Base-by-base conservation (phyloP, 2,888 invertebrate species). In the Clanis bilineata region DNA sequence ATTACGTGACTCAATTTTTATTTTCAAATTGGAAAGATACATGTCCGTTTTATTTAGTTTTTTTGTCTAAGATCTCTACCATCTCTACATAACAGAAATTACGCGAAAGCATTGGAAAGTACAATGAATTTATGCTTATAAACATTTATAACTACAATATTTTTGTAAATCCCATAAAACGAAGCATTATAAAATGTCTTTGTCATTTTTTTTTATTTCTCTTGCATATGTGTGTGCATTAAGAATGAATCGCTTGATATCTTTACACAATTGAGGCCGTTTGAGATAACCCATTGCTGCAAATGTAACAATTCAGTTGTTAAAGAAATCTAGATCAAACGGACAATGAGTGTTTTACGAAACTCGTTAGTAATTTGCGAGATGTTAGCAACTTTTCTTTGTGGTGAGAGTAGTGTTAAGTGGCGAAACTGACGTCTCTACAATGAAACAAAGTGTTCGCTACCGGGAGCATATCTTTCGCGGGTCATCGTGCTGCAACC, bases 321-420 rank as follows among this genome's bases (percentile, higher is more conserved):
- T 80, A 80, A 82, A 79, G 81, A 77, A 80, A 89, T 90, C 89
- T 89, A 88, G 89, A 90, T 89, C 83, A 82, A 70, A 76, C 83
- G 83, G 83, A 88, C 90, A 90, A 89, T 88, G 83, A 74, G 72
- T 76, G 84, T 75, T 84, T 90, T 87, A 86, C 85, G 85, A 88
- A 88, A 86, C 85, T 80, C 72, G 81, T 80, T 80, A 79, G 85
- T 82, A 84, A 85, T 85, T 85, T 85, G 80, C 80, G 77, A 76
- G 71, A 79, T 80, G 81, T 86, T 83, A 80, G 83, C 79, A 80
- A 83, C 82, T 83, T 84, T 83, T 85, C 82, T 76, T 83, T 77
- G 32, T 66, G 79, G 87, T 83, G 89, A 90, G 90, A 90, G 88
- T 87, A 66, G 76, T 79, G 85, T 79, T 88, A 88, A 89, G 78